phyloP scores from a whole-genome alignment of 2,113 vertebrate species.

The Cheilinus undulatus region DNA sequence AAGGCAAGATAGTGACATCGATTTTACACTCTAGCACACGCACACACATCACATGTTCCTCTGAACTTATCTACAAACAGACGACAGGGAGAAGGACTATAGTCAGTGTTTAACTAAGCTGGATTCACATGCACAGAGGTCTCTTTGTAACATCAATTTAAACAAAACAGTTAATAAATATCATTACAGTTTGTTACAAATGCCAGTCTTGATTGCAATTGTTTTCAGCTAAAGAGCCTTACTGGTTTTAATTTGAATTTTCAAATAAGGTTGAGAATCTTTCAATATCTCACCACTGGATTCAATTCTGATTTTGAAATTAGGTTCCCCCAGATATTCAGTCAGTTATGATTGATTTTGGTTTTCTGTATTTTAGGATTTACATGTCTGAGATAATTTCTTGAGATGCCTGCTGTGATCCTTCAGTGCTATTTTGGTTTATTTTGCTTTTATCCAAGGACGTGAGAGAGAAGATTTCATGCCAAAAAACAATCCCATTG shows the following conservation, averaged over 20 bases:
- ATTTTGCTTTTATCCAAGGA: slow-evolving; percentile 14
- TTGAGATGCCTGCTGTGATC: slow-evolving; percentile 3
- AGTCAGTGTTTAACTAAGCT: slow-evolving; percentile 14
- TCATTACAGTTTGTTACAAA: no score
- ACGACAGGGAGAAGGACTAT: slow-evolving; percentile 9
- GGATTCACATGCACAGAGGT: not conserved
- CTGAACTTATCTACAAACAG: slow-evolving; percentile 19
- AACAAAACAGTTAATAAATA: no score
- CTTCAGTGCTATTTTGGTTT: slow-evolving; percentile 15
- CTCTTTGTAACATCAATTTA: no score
- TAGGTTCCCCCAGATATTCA: not conserved
- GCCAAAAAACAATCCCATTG: slow-evolving; percentile 30
- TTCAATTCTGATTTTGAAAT: no score
- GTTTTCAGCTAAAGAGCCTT: no score
- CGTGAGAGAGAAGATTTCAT: slow-evolving; percentile 21
- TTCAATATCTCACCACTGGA: no score
- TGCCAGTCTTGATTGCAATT: no score
- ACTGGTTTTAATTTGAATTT: no score
- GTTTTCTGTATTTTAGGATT: not conserved
- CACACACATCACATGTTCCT: slow-evolving; percentile 44
- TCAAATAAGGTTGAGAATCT: no score
- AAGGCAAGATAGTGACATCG: slow-evolving; percentile 51
- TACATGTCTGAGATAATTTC: not conserved
- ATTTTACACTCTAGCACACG: slow-evolving; percentile 12
- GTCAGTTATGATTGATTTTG: not conserved